Base-by-base conservation (phyloP, 2,113 vertebrate genomes). In the Clarias magur region DNA sequence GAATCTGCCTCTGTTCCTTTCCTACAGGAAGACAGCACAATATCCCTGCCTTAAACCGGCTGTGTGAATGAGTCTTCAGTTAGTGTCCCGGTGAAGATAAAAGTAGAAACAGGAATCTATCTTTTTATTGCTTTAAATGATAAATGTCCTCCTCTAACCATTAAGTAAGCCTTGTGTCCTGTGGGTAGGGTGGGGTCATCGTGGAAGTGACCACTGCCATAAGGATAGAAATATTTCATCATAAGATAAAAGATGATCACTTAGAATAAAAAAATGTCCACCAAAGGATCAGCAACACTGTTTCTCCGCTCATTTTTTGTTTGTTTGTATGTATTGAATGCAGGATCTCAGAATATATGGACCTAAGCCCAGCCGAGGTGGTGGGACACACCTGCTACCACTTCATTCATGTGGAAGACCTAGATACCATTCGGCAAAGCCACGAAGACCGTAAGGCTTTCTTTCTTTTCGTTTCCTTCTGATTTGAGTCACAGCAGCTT, bases 331-430 rank as follows among this genome's bases (percentile, higher is more conserved):
- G 65, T 84, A 25, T 53, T 75, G 82, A 42, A 57, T 88, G 57
- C 82, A 98, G 97, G 93, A 96, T 98, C 92, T 96, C 96, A 0
- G 96, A 98, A 90, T 97, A 97, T 73, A 98, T 98, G 97, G 97
- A 98, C 90, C 92, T 97, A 88, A 96, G 95, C 75, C 95, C 97
- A 48, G 95, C 96, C 0, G 97, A 98, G 90, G 96, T 98, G 17
- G 96, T 98, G 82, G 97, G 97, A 63, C 96, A 96, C 57, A 97
- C 96, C 86, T 98, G 97, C 86, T 98, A 98, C 91, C 96, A 96
- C 91, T 97, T 97, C 80, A 94, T 97, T 82, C 93, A 98, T 0
- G 96, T 96, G n/a, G 96, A 97, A 91, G 97, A 98, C 7, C 94
- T 96, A 65, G 95, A 96, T 42, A 95, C 94, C 79, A 94, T 97